Evolutionary conservation across 2,888 invertebrate species (phyloP).

Genomic region (Trachelus iudaicus): DNA sequence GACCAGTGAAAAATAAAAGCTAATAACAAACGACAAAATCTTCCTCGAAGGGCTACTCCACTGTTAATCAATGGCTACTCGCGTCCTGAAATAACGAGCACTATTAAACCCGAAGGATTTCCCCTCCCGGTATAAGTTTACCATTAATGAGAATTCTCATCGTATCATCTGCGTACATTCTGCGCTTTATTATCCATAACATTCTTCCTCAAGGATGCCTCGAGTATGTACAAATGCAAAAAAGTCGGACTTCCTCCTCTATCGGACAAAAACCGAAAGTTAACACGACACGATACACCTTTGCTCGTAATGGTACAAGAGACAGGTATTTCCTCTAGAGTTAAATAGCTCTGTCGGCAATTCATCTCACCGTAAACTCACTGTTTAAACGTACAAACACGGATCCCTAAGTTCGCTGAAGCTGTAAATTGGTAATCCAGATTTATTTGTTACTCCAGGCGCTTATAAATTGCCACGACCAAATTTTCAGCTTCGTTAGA

Average conservation of each 20-base stretch:
- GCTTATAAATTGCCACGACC: not conserved
- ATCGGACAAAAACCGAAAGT: not conserved
- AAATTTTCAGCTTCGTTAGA: not conserved
- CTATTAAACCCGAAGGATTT: not conserved
- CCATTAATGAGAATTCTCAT: slow-evolving; percentile 25
- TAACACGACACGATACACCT: not conserved
- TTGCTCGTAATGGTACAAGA: not conserved
- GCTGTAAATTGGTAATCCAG: not conserved
- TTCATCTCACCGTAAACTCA: not conserved
- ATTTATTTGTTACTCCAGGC: not conserved
- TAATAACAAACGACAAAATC: not conserved
- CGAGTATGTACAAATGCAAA: slow-evolving; percentile 40
- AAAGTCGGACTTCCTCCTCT: slow-evolving; percentile 5
- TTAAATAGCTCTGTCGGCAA: not conserved
- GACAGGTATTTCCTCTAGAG: not conserved
- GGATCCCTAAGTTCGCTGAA: not conserved
- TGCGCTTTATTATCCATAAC: slow-evolving; percentile 28
- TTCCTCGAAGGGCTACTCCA: not conserved
- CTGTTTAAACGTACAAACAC: not conserved
- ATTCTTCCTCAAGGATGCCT: slow-evolving; percentile 24
- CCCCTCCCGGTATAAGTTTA: not conserved
- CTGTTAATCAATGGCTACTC: not conserved
- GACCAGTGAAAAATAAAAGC: not conserved
- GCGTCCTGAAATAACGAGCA: not conserved
- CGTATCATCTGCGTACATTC: slow-evolving; percentile 31